phyloP scores from a whole-genome alignment of 2,888 invertebrate species.

The Brenthis daphne region DNA sequence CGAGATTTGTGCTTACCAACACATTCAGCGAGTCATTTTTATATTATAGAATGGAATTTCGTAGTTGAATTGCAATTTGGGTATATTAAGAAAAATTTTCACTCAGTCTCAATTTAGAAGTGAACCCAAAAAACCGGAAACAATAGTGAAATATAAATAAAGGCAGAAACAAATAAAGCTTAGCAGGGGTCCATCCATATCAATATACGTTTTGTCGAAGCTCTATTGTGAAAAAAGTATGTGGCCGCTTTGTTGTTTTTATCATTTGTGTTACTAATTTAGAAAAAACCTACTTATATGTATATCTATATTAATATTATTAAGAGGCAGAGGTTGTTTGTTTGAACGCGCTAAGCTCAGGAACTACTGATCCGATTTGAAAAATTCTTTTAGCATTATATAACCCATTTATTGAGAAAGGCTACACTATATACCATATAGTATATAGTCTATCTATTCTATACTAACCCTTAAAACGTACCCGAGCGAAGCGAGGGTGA shows the following conservation, averaged over 20 bases:
- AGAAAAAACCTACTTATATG: neutral
- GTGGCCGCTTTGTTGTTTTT: slow-evolving; percentile 6
- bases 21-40: too few species aligned
- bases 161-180: slow-evolving; percentile 17
- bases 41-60: too few species aligned
- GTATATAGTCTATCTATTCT: too few species aligned
- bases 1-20: too few species aligned
- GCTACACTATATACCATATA: too few species aligned
- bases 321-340: neutral
- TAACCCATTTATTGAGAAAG: too few species aligned
- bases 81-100: neutral
- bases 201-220: slow-evolving; percentile 8
- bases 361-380: too few species aligned
- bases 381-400: too few species aligned
- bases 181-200: slow-evolving; percentile 7
- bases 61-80: neutral
- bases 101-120: neutral
- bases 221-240: slow-evolving; percentile 9
- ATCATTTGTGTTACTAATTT: slow-evolving; percentile 9
- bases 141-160: slow-evolving; percentile 12
- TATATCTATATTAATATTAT: neutral
- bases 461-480: too few species aligned
- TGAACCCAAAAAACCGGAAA: neutral
- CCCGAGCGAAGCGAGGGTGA: too few species aligned
- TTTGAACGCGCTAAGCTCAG: neutral